phyloP scores from a whole-genome alignment of 2,888 invertebrate genomes.

The Xylota segnis region DNA sequence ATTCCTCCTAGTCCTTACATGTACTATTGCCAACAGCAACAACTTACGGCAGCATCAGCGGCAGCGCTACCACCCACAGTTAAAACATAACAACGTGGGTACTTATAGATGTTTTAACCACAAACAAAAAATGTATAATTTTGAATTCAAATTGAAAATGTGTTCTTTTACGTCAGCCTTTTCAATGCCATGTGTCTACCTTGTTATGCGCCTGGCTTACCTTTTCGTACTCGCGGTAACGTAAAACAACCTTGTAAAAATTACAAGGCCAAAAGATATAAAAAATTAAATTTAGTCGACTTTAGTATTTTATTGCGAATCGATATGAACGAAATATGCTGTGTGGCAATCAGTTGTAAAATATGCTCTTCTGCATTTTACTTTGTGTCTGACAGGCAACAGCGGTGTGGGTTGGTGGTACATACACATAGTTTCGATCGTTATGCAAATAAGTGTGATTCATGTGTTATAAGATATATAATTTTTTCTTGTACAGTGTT shows the following conservation, averaged over 20 bases:
- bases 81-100: slow-evolving; percentile 15
- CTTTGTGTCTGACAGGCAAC: neutral
- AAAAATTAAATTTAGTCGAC: slow-evolving; percentile 4
- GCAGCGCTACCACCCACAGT: slow-evolving; percentile 9
- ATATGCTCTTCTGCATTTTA: neutral
- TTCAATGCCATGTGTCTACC: slow-evolving; percentile 20
- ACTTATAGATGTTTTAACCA: slow-evolving; percentile 14
- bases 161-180: slow-evolving; percentile 29
- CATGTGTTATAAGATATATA: too few relatives aligned
- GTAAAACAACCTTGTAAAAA: slow-evolving; percentile 5
- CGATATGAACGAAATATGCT: neutral
- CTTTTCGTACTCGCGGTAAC: neutral
- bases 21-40: slow-evolving; percentile 21
- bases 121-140: slow-evolving; percentile 27
- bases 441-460: too few relatives aligned
- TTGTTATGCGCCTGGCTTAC: neutral
- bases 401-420: neutral
- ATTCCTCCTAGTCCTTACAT: slow-evolving; percentile 20
- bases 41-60: slow-evolving; percentile 28
- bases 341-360: neutral
- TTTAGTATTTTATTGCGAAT: neutral
- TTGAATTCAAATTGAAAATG: slow-evolving; percentile 62
- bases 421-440: neutral
- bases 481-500: neutral
- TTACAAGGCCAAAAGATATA: slow-evolving; percentile 1